Percentiles rank a stretch among this genome's conserved stretches.
Evolutionary conservation across 2,113 vertebrate species (phyloP).

Genomic region (Nycticebus coucang): DNA sequence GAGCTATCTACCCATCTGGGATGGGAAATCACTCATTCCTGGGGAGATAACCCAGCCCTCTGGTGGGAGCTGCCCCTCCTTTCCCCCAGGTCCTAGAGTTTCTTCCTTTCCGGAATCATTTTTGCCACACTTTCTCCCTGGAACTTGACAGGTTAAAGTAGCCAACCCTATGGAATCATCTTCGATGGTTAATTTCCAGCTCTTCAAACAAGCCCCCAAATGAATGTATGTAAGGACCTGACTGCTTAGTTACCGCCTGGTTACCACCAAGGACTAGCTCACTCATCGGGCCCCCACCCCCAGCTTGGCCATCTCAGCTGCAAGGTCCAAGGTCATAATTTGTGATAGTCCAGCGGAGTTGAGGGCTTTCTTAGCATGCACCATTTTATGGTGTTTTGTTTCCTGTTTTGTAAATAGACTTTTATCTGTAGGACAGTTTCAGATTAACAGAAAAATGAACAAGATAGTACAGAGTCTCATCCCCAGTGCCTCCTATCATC

Average conservation of each 20-base stretch:
- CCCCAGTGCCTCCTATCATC: neutral
- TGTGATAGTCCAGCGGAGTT: no score
- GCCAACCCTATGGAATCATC: constrained; percentile 36
- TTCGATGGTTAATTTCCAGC: constrained; percentile 53
- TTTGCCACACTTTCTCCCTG: neutral
- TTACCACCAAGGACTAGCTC: constrained; percentile 7
- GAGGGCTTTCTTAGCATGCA: no score
- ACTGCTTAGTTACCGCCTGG: constrained; percentile 48
- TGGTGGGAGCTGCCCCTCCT: neutral
- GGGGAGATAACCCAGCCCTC: neutral
- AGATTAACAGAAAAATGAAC: neutral
- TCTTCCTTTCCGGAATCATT: neutral
- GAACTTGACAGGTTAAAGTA: constrained; percentile 55
- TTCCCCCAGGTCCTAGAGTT: accelerated
- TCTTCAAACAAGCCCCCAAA: constrained; percentile 41
- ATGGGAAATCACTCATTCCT: neutral
- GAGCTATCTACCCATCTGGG: neutral
- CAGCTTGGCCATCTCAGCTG: neutral
- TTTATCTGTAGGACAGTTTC: neutral
- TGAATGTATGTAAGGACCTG: constrained; percentile 25
- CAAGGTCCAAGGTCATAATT: neutral
- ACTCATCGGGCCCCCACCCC: neutral
- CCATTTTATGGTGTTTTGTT: accelerated
- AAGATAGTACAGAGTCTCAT: neutral
- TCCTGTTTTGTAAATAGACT: neutral